Conservation (phyloP, 2,797 vertebrate genomes). For the Ataeniobius toweri region DNA sequence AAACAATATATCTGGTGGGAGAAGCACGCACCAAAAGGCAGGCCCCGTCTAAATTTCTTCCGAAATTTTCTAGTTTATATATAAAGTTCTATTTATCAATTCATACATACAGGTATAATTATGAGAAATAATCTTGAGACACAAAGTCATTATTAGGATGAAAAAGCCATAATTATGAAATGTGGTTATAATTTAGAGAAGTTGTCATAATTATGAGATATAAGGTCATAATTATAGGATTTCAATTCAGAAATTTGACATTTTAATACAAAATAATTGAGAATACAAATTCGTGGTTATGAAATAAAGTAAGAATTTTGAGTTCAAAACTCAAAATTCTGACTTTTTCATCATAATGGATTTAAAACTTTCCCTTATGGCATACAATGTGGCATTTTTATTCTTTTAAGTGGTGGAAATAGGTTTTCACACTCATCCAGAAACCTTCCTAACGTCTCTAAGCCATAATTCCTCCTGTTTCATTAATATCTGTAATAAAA, state of each 20-base stretch:
- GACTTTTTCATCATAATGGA: background rate
- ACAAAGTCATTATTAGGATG: background rate
- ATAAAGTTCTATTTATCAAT: too few species aligned
- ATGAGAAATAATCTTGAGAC: background rate
- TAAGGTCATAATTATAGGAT: background rate
- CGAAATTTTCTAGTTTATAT: too few species aligned
- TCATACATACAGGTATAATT: too few species aligned
- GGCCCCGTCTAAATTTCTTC: too few species aligned
- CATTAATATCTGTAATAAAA: background rate
- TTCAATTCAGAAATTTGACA: background rate
- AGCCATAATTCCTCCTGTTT: background rate
- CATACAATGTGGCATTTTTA: background rate
- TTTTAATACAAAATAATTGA: too few species aligned
- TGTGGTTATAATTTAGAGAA: background rate
- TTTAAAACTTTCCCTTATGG: background rate
- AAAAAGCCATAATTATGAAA: background rate
- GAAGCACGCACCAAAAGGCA: too few species aligned
- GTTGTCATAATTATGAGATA: background rate
- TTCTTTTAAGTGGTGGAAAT: background rate
- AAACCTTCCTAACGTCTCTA: background rate
- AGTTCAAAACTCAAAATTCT: background rate
- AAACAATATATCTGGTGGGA: too few species aligned
- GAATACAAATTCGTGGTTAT: background rate
- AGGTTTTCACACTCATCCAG: too few species aligned
- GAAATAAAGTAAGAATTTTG: background rate